Conservation (phyloP, 1,140 invertebrate species). For the Lepidurus couesii region DNA sequence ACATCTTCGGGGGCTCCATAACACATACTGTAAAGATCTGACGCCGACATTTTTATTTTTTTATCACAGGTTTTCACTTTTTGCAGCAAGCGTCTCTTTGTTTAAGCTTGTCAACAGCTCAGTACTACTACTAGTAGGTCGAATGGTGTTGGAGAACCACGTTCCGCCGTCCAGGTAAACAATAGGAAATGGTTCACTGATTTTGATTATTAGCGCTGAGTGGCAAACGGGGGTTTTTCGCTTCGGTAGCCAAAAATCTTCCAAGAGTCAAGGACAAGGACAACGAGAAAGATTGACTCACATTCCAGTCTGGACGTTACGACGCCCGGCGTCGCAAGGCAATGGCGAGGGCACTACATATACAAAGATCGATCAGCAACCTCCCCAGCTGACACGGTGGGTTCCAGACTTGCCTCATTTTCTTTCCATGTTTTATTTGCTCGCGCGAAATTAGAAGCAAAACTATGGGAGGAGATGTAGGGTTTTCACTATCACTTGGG, state of each 20-base stretch:
- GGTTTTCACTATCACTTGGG: background rate
- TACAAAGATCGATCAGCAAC: conserved; percentile 5
- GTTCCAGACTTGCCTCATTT: background rate
- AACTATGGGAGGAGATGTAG: background rate
- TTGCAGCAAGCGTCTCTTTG: background rate
- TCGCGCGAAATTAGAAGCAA: background rate
- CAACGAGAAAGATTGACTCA: background rate
- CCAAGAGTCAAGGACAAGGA: background rate
- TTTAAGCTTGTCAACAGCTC: no score
- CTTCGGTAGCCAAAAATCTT: background rate
- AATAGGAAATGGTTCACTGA: background rate
- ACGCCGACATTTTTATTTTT: background rate
- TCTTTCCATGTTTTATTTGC: background rate
- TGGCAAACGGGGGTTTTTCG: background rate
- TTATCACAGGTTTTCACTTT: background rate
- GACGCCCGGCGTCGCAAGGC: conserved; percentile 19
- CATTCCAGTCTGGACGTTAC: background rate
- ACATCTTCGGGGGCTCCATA: conserved; percentile 29
- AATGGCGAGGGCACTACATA: conserved; percentile 16
- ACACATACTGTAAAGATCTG: background rate
- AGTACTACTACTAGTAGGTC: no score
- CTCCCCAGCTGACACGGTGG: background rate
- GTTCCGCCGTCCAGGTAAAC: background rate
- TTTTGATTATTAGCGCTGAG: background rate
- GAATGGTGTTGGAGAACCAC: no score